Base-by-base conservation (phyloP, 2,888 invertebrate genomes). In the Xiphydria camelus region DNA sequence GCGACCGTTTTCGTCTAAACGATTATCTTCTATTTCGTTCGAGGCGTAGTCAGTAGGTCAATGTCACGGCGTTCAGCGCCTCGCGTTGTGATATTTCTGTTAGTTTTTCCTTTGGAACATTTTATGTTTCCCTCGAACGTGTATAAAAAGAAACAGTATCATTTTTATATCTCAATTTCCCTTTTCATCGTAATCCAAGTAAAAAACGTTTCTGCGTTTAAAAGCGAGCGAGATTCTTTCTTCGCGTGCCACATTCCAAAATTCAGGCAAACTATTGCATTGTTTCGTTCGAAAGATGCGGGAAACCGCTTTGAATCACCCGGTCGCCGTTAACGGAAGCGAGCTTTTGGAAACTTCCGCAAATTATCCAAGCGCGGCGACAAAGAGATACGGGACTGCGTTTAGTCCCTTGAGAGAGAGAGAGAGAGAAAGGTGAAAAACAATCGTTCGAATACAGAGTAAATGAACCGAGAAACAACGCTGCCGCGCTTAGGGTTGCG, bases 61-160 rank as follows among this genome's bases (percentile, higher is more conserved):
- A 55, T 67, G 64, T 67, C 64, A 61, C 64, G 64, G 64, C 60
- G 57, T 65, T 54, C n/a, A 51, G 57, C 59, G 57, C 67, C 61
- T 62, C 57, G 57, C 64, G 66, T 68, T 70, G 70, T 70, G 68
- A 70, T 70, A 69, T 63, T 58, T 45, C 61, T 52, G 50, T 59
- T 55, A 55, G 53, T 61, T 61, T 52, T 26, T 5, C n/a, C n/a
- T n/a, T n/a, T n/a, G 12, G 20, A 32, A 25, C n/a, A n/a, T n/a
- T n/a, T n/a, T n/a, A n/a, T n/a, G n/a, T n/a, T n/a, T n/a, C n/a
- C n/a, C n/a, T n/a, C n/a, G n/a, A n/a, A n/a, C n/a, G n/a, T n/a
- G n/a, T n/a, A n/a, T 6, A 19, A 23, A 4, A 7, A 38, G 49
- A 39, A 46, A 49, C 42, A 45, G 35, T 38, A 43, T 36, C 46